These are phyloP conservation scores for Frankliniella intonsa DNA, from an alignment of 2,888 invertebrate species.

Conservation along the genomic window DNA sequence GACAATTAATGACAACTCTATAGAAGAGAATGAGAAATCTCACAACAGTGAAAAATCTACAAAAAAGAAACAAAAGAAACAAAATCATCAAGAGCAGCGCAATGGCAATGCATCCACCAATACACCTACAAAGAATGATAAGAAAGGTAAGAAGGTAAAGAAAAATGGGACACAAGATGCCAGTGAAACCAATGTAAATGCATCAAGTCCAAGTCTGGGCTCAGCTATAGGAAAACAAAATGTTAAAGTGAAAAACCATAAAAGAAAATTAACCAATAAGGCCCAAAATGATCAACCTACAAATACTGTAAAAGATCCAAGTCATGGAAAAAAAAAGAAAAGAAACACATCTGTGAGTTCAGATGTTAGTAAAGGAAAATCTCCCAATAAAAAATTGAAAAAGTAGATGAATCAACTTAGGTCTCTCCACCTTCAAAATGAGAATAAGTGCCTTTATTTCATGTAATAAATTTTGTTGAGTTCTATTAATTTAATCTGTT, in stretches of 20 bases:
- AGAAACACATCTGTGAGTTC: neutral
- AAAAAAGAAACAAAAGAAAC: neutral
- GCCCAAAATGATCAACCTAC: neutral
- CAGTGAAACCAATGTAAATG: neutral
- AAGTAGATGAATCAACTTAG: neutral
- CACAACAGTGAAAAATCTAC: neutral
- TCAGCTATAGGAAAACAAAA: neutral
- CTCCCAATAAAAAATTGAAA: neutral
- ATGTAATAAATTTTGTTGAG: no score
- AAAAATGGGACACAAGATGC: neutral
- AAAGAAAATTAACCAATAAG: neutral
- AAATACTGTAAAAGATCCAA: neutral
- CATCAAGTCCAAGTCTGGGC: neutral
- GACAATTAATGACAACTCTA: neutral
- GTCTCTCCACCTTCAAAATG: no score
- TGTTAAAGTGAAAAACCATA: neutral
- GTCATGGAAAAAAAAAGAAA: neutral
- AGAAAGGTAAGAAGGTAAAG: neutral
- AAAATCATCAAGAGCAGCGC: neutral
- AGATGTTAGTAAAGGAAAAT: neutral
- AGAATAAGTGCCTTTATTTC: no score
- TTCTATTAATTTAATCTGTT: no score
- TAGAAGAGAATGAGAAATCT: neutral
- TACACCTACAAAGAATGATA: no score
- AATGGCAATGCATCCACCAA: no score